These are phyloP conservation scores for Vidua chalybeata DNA, from an alignment of 2,113 vertebrate species.

Conservation along the genomic window DNA sequence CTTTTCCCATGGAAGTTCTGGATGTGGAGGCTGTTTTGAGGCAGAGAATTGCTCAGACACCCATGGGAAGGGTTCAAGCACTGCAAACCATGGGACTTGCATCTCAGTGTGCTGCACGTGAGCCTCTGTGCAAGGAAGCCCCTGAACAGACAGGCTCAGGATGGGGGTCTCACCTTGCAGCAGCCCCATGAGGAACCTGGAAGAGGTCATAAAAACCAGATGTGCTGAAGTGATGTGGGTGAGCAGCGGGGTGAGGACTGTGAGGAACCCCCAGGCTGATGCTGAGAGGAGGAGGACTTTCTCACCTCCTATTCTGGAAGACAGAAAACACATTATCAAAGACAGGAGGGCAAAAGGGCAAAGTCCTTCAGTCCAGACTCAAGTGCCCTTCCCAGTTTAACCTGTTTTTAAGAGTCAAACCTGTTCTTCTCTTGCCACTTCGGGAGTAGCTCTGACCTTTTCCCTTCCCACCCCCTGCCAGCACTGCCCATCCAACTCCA, in stretches of 20 bases:
- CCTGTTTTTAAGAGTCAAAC: neutral
- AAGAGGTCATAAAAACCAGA: slow-evolving; percentile 84
- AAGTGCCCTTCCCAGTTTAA: neutral
- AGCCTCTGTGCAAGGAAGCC: neutral
- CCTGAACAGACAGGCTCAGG: neutral
- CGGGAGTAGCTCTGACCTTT: neutral
- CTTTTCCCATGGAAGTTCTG: neutral
- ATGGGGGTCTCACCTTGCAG: slow-evolving; percentile 85
- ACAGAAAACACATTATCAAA: neutral
- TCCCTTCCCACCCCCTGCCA: neutral
- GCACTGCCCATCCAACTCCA: neutral
- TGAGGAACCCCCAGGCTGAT: slow-evolving; percentile 90
- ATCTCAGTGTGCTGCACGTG: rapidly evolving
- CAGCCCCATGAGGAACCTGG: slow-evolving; percentile 90
- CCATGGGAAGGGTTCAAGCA: neutral
- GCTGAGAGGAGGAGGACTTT: slow-evolving; percentile 90
- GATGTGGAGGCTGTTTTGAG: neutral
- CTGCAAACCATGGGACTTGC: neutral
- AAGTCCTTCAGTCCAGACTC: neutral
- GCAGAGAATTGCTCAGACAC: neutral
- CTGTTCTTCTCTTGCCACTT: neutral
- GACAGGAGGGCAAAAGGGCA: neutral
- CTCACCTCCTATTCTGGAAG: slow-evolving; percentile 89
- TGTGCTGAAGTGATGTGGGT: slow-evolving; percentile 83
- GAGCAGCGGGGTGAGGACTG: slow-evolving; percentile 83